phyloP scores from a whole-genome alignment of 2,888 invertebrate species.

The Ormyrus nitidulus region DNA sequence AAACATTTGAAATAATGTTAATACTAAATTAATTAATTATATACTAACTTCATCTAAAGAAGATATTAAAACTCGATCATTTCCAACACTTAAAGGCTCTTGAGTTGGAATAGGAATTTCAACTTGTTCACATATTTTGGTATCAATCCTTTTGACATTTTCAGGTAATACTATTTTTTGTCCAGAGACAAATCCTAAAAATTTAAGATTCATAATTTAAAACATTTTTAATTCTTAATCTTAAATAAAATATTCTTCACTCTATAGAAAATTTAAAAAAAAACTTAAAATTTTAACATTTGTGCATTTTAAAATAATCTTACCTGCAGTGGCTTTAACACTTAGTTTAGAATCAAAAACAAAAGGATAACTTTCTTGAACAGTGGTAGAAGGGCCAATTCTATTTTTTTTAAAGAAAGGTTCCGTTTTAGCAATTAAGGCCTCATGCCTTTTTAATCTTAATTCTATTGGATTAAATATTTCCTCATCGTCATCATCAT shows the following conservation, averaged over 20 bases:
- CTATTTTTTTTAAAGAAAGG: constrained; percentile 76
- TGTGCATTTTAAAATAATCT: constrained; percentile 23
- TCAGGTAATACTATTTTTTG: constrained; percentile 88
- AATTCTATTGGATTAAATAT: constrained; percentile 78
- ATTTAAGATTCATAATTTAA: constrained; percentile 57
- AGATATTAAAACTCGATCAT: constrained; percentile 80
- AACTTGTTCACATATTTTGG: constrained; percentile 89
- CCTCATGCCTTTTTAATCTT: constrained; percentile 77
- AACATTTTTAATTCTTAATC: constrained; percentile 50
- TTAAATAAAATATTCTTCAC: constrained; percentile 52
- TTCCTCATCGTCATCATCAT: constrained; percentile 74
- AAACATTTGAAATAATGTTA: constrained; percentile 27
- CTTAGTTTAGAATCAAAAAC: constrained; percentile 89
- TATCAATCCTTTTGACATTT: constrained; percentile 84
- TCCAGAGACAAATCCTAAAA: constrained; percentile 85
- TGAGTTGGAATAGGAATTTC: constrained; percentile 84
- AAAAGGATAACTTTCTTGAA: constrained; percentile 84
- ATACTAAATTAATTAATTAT: constrained; percentile 38
- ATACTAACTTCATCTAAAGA: constrained; percentile 80
- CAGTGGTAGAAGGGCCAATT: constrained; percentile 66
- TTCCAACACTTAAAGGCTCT: constrained; percentile 80
- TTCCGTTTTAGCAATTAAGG: constrained; percentile 75
- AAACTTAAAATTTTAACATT: constrained; percentile 11
- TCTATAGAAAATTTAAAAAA: constrained; percentile 10
- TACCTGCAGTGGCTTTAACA: constrained; percentile 82